Base-by-base conservation (phyloP, 30 jellyfish, hydroid and myxozoan species). In the Cassiopea andromeda region DNA sequence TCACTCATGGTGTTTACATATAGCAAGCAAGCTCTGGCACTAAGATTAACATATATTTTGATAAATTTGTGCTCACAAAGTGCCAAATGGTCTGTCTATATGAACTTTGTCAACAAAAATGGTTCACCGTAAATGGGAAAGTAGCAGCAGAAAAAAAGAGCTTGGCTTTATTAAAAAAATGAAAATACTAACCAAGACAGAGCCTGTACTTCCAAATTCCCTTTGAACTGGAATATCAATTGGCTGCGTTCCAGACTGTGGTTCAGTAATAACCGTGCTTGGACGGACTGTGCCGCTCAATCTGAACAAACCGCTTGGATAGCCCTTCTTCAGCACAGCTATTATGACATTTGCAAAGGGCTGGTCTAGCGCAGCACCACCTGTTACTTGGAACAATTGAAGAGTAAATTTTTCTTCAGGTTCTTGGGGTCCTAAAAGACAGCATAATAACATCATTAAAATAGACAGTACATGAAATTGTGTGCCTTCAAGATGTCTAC, bases 331-430 rank as follows among this genome's bases (percentile, higher is more conserved):
- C 49, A 47, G 69, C 14, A 96, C 80, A 3, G 89, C 83, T 45
- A 96, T 96, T 47, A 91, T 14, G 46, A 91, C 90, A 68, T 80
- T 87, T 7, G 95, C 69, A 46, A 92, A 80, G 9, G 85, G 82
- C 76, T 76, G 90, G 73, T 96, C 98, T 70, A 96, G 44, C 0
- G 97, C 75, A 13, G 95, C 99, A n/a, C 96, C 94, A 1, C 99
- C 99, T 0, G 96, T 58, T 47, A 87, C 96, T n/a, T 89, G 73
- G 60, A 9, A 59, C 75, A 96, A 69, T 10, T 84, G 87, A 46
- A 96, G 82, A 2, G 68, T 74, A 83, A 91, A 96, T 77, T 49
- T 48, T 58, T 96, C 99, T 73, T 86, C 98, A 13, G 84, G 93
- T 68, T 96, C 99, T 54, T 96, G 91, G 7, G 92, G 94, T 1